Evolutionary conservation across 2,113 vertebrate species (phyloP), one percentile per base, ranked within the genome.

Genomic region (Paratilapia polleni): DNA sequence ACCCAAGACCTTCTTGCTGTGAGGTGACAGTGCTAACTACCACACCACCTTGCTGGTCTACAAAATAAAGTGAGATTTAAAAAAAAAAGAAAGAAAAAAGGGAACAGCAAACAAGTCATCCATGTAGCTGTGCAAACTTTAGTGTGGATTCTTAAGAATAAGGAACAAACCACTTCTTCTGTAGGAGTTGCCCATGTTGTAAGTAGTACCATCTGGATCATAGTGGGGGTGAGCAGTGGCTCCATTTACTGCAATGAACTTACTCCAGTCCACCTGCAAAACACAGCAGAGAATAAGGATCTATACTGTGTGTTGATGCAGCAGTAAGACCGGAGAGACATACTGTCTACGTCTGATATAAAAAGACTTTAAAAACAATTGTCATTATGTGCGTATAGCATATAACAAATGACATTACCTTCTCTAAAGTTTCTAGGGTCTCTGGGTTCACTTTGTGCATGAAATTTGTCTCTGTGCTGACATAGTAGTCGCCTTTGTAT

Each of bases 121-220:
- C 36, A 49, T 43, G 34, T 20, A 80, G 41, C 54, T 26, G 22
- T 59, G 14, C 3, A 56, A n/a, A 62, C 3, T 31, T 64, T 36
- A 36, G 24, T 7, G 8, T 57, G 20, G 36, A 13, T 49, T 11
- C 14, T 19, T 5, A 22, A 2, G 6, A 17, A n/a, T 6, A 15
- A 4, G 13, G 43, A 38, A 64, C 22, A 19, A 24, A 99, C 98
- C 98, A 31, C 95, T 95, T 28, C 85, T 94, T 26, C 97, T 96
- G 1, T 97, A 98, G 1, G 97, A 98, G 86, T 98, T 99, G 22
- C 98, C 98, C 98, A 99, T 98, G 77, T 99, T 99, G 94, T 98
- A 99, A 0, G 94, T 57, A 24, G 97, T 98, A 38, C 98, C 98
- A 36, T 99, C 97, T 4, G 96, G 86, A n/a, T 97, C 98, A 4